Evolutionary conservation across 2,888 invertebrate genomes (phyloP).

Genomic region (Lithophane leautieri): DNA sequence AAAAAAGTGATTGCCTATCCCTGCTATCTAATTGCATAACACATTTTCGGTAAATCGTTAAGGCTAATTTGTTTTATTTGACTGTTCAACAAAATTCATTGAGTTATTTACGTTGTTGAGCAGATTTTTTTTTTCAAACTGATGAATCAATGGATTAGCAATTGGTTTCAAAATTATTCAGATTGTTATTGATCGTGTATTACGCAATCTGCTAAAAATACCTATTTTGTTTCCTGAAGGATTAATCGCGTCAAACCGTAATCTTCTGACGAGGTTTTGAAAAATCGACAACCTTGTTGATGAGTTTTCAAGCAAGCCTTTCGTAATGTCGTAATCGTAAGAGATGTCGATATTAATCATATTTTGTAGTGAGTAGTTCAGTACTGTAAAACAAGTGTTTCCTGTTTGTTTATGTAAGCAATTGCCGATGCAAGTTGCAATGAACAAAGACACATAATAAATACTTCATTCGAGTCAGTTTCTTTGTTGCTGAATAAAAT

Average conservation of each 20-base stretch:
- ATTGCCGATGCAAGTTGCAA: constrained; percentile 63
- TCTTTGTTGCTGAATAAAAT: constrained; percentile 74
- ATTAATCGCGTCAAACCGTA: neutral
- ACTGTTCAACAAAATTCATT: too few species aligned
- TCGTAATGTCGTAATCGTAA: constrained; percentile 18
- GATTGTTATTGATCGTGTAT: too few species aligned
- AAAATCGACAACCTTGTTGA: neutral
- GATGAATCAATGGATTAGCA: too few species aligned
- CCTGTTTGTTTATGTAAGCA: constrained; percentile 69
- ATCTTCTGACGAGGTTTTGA: neutral
- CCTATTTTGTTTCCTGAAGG: neutral
- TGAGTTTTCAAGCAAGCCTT: constrained; percentile 6
- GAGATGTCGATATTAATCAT: constrained; percentile 57
- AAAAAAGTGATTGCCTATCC: neutral
- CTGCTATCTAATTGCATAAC: too few species aligned
- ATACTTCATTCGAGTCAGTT: constrained; percentile 68
- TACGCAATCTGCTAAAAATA: neutral
- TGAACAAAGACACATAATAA: constrained; percentile 73
- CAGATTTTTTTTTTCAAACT: too few species aligned
- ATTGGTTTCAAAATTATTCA: too few species aligned
- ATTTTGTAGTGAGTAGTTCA: constrained; percentile 45
- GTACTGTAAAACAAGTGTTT: constrained; percentile 66
- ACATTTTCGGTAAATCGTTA: too few species aligned
- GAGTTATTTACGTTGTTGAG: too few species aligned
- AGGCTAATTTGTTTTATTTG: too few species aligned